A percentile compares a stretch with the other conserved stretches of the same genome.
Conservation (phyloP, 2,113 vertebrate genomes). For the Hippotragus niger region DNA sequence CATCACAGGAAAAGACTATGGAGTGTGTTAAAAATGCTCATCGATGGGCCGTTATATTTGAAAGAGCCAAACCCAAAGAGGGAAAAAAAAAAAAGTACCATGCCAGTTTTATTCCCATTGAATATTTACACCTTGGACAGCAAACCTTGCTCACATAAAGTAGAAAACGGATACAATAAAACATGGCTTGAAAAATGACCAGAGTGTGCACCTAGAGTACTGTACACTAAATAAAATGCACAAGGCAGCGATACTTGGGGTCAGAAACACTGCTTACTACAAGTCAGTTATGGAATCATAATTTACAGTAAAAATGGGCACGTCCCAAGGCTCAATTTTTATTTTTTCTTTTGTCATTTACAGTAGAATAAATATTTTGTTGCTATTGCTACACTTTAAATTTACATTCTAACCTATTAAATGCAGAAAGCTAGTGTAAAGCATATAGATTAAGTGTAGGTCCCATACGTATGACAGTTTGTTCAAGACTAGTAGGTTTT, state of each 20-base stretch:
- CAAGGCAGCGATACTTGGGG: constrained; percentile 92
- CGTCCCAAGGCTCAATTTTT: constrained; percentile 98
- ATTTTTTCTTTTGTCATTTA: constrained; percentile 91
- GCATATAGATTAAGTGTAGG: constrained; percentile 99
- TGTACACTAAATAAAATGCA: constrained; percentile 94
- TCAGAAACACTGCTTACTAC: constrained; percentile 96
- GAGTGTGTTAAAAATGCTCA: constrained; percentile 88
- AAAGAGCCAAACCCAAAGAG: constrained; percentile 65
- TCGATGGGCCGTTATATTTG: constrained; percentile 79
- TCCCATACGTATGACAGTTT: constrained; percentile 99
- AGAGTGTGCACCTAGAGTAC: constrained; percentile 89
- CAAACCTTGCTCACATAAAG: constrained; percentile 90
- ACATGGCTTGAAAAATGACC: constrained; percentile 90
- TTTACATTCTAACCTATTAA: constrained; percentile 99
- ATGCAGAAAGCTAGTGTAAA: constrained; percentile 99
- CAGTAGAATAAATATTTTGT: constrained; percentile 99
- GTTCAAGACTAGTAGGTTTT: constrained; percentile 98
- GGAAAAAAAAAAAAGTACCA: constrained; percentile 88
- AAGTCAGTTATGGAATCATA: constrained; percentile 97
- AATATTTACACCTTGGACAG: constrained; percentile 97
- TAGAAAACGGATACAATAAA: constrained; percentile 91
- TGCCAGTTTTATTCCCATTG: constrained; percentile 94
- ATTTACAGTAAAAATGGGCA: constrained; percentile 99
- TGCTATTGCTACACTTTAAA: constrained; percentile 97
- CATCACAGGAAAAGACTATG: constrained; percentile 82